Conservation (phyloP, 2,113 vertebrate species). For the Vimba vimba region DNA sequence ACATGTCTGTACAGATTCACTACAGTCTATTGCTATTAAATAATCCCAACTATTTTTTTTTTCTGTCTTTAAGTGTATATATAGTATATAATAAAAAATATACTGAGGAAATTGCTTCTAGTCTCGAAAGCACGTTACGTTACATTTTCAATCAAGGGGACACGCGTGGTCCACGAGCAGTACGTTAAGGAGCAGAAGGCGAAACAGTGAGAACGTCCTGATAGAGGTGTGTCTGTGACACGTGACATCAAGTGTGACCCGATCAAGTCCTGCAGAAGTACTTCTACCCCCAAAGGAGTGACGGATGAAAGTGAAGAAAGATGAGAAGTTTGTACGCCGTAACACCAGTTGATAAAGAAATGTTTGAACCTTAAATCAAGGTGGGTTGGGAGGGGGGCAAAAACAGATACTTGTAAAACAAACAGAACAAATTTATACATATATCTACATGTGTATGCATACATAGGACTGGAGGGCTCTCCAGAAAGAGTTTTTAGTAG, state of each 20-base stretch:
- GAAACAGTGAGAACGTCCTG: slow-evolving; percentile 1
- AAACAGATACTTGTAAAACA: slow-evolving; percentile 58
- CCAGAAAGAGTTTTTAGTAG: slow-evolving; percentile 72
- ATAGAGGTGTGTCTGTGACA: slow-evolving; percentile 12
- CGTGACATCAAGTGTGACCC: slow-evolving; percentile 40
- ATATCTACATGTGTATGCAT: slow-evolving; percentile 74
- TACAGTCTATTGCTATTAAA: slow-evolving; percentile 95
- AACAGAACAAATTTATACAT: slow-evolving; percentile 76
- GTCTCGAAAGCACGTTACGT: slow-evolving; percentile 76
- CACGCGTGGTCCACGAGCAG: slow-evolving; percentile 12
- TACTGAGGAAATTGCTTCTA: slow-evolving; percentile 77
- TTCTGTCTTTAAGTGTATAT: slow-evolving; percentile 68
- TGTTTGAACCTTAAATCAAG: slow-evolving; percentile 5
- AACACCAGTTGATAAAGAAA: slow-evolving; percentile 7
- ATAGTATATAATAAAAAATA: slow-evolving; percentile 84
- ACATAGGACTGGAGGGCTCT: slow-evolving; percentile 66
- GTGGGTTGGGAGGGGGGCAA: too few relatives aligned
- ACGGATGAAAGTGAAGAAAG: slow-evolving; percentile 19
- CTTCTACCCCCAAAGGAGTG: neutral
- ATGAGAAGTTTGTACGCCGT: neutral
- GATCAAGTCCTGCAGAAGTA: slow-evolving; percentile 18
- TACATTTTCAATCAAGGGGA: slow-evolving; percentile 48
- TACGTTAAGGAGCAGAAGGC: slow-evolving; percentile 25
- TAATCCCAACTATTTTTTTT: slow-evolving; percentile 82
- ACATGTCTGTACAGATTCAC: slow-evolving; percentile 86